A percentile compares a stretch with the other conserved stretches of the same genome.
These are phyloP conservation scores for Lasius fuliginosus DNA, from an alignment of 2,888 invertebrate species.

Conservation along the genomic window DNA sequence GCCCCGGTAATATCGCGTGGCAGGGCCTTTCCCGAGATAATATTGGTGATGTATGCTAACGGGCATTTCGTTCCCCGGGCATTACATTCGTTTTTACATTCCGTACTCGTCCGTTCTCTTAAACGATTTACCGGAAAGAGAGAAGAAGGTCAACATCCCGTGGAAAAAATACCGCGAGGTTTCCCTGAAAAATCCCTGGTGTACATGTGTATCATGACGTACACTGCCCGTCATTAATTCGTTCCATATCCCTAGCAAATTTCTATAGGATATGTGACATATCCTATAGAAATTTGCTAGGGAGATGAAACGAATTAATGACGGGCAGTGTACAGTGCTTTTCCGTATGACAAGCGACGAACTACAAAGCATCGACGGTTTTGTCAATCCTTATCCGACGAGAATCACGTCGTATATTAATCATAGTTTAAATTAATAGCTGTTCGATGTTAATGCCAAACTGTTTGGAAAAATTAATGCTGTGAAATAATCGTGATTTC, in stretches of 20 bases:
- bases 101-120: slow-evolving; percentile 63
- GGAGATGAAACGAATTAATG: too few species aligned
- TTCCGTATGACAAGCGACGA: slow-evolving; percentile 60
- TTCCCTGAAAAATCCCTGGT: slow-evolving; percentile 63
- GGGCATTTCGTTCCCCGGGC: slow-evolving; percentile 76
- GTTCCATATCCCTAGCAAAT: too few species aligned
- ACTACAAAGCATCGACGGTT: slow-evolving; percentile 64
- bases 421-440: not conserved
- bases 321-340: slow-evolving; percentile 67
- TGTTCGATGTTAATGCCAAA: not conserved
- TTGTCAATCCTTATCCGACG: slow-evolving; percentile 58
- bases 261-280: too few species aligned
- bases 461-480: not conserved
- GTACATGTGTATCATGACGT: slow-evolving; percentile 45
- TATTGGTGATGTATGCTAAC: slow-evolving; percentile 85
- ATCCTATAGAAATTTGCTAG: too few species aligned
- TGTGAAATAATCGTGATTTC: not conserved
- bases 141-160: slow-evolving; percentile 61
- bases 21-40: slow-evolving; percentile 81
- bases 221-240: too few species aligned
- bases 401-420: not conserved
- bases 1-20: slow-evolving; percentile 83
- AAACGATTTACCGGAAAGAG: slow-evolving; percentile 78
- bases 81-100: slow-evolving; percentile 72
- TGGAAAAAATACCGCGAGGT: slow-evolving; percentile 63